Evolutionary conservation across 1,140 invertebrate species (phyloP), one percentile per base, ranked within the genome.

Genomic region (Eubasilissa regina): DNA sequence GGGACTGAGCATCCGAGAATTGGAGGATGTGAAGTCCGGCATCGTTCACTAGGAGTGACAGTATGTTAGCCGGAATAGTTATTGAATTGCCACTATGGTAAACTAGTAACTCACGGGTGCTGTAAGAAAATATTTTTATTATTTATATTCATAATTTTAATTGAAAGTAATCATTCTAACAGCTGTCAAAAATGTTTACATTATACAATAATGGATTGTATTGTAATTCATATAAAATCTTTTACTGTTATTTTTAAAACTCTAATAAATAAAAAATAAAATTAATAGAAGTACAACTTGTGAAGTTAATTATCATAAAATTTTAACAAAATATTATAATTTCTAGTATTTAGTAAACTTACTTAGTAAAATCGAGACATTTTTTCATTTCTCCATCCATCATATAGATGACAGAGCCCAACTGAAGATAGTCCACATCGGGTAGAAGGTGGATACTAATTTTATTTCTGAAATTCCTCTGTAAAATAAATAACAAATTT

Each of bases 351-450:
- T 64, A 9, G 13, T 10, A 55, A 0, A 86, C 85, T 86, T 83
- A 89, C 88, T 87, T 87, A 64, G 85, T 85, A 81, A 88, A 89
- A 74, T 89, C 87, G 0, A 88, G 81, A 78, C 86, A 87, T 53
- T 83, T 87, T 81, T 88, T 89, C 35, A 84, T 80, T 53, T 81
- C 75, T 25, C 77, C 80, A 70, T 85, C 84, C 8, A 85, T 83
- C 62, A 83, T 79, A 83, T 87, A 87, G 68, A 87, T 86, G 45
- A 83, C 84, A 45, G 87, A 86, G 6, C 87, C 85, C 75, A 88
- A 77, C 73, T 87, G 85, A 10, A 85, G 19, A 83, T 87, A 87
- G 75, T 89, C 86, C 83, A 89, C 82, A 75, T 86, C 86, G 6
- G 88, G 88, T 55, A 89, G 83, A 25, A 89, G 77, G 43, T 84